Conservation (phyloP, 1,140 invertebrate genomes). For the Trachymyrmex cornetzi region DNA sequence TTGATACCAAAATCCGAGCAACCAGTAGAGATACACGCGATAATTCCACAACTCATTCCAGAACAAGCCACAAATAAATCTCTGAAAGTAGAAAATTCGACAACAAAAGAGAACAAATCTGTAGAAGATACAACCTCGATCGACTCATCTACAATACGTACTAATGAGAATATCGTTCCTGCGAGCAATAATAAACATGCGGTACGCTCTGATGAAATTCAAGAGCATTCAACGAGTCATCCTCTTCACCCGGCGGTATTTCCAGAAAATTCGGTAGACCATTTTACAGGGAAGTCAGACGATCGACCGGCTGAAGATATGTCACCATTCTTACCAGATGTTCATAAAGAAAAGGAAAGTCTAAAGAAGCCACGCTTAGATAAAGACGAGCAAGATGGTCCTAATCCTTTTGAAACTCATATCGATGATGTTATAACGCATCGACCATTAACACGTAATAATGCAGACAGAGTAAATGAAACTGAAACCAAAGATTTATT, state of each 20-base stretch:
- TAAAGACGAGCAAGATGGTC: constrained; percentile 83
- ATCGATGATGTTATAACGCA: constrained; percentile 79
- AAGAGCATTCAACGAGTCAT: constrained; percentile 70
- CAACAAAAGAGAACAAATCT: neutral
- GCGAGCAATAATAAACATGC: neutral
- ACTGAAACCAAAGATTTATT: constrained; percentile 62
- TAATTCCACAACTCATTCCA: constrained; percentile 80
- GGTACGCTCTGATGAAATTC: constrained; percentile 30
- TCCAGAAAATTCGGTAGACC: constrained; percentile 67
- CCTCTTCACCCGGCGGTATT: constrained; percentile 71
- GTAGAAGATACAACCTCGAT: neutral
- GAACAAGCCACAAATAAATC: constrained; percentile 68
- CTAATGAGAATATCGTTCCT: constrained; percentile 50
- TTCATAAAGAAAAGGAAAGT: constrained; percentile 80
- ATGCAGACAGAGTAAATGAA: constrained; percentile 41
- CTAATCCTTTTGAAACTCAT: constrained; percentile 83
- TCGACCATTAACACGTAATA: constrained; percentile 41
- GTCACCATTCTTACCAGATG: constrained; percentile 89
- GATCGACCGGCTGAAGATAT: constrained; percentile 85
- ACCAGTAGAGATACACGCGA: constrained; percentile 70
- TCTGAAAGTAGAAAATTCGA: neutral
- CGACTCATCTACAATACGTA: constrained; percentile 21
- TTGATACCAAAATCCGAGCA: constrained; percentile 70
- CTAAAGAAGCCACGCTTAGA: constrained; percentile 83
- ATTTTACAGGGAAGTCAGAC: constrained; percentile 67